These are phyloP conservation scores for Drosophila nasuta DNA, from an alignment of 1,140 invertebrate genomes.

Conservation along the genomic window DNA sequence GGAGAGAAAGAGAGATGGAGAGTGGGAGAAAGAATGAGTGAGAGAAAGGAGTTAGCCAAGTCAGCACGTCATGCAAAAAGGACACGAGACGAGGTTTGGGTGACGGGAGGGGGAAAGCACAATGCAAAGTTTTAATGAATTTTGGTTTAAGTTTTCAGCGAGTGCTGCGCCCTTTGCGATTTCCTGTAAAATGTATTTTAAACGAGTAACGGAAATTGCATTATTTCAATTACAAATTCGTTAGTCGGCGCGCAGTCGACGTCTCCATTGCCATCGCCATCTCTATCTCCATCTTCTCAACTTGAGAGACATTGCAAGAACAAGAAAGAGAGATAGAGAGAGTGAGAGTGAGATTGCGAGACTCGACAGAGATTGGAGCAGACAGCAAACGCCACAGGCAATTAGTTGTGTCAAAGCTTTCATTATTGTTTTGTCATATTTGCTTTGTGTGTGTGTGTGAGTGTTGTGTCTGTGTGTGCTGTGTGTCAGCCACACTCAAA, in stretches of 20 bases:
- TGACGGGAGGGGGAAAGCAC: slow-evolving; percentile 20
- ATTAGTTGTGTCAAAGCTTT: slow-evolving; percentile 83
- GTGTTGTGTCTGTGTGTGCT: slow-evolving; percentile 12
- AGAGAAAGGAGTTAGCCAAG: slow-evolving; percentile 33
- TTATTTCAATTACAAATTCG: slow-evolving; percentile 83
- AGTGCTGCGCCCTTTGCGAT: slow-evolving; percentile 73
- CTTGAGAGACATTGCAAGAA: neutral
- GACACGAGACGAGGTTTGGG: slow-evolving; percentile 32
- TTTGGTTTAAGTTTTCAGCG: slow-evolving; percentile 82
- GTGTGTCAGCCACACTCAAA: slow-evolving; percentile 72
- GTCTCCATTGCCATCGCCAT: slow-evolving; percentile 3
- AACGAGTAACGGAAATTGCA: slow-evolving; percentile 82
- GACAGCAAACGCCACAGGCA: slow-evolving; percentile 79
- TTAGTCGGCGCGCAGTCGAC: slow-evolving; percentile 39
- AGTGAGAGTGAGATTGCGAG: slow-evolving; percentile 15
- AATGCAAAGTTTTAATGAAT: slow-evolving; percentile 84
- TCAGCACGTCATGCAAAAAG: slow-evolving; percentile 52
- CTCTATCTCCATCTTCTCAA: slow-evolving; percentile 14
- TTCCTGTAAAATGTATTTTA: slow-evolving; percentile 82
- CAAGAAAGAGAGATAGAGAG: slow-evolving; percentile 10
- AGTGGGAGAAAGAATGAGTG: neutral
- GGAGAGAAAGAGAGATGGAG: neutral
- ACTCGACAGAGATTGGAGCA: slow-evolving; percentile 60
- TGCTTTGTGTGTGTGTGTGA: slow-evolving; percentile 53
- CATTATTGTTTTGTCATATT: slow-evolving; percentile 83